Evolutionary conservation across 2,113 vertebrate species (phyloP).

Genomic region (Cettia cetti): DNA sequence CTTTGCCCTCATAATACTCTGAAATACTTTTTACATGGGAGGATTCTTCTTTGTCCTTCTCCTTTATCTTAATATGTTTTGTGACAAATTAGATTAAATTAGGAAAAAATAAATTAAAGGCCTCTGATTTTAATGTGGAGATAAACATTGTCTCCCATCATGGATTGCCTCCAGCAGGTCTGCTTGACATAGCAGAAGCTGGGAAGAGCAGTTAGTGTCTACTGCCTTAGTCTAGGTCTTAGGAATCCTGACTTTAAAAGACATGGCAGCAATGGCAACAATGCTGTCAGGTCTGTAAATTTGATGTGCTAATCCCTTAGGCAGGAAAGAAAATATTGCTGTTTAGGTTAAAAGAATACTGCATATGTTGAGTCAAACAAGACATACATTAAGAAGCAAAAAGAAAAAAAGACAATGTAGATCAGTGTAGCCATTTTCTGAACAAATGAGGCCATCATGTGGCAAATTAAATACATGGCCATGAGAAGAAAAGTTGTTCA

Average conservation of each 20-base stretch:
- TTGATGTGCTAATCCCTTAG: not conserved
- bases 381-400: not conserved
- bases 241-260: not conserved
- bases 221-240: not conserved
- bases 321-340: not conserved
- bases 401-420: not conserved
- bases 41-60: not conserved
- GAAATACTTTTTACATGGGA: not conserved
- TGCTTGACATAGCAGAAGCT: not conserved
- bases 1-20: not conserved
- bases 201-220: not conserved
- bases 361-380: not conserved
- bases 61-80: not conserved
- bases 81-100: not conserved
- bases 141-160: not conserved
- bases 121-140: not conserved
- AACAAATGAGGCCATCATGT: constrained; percentile 32
- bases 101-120: not conserved
- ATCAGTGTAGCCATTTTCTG: not conserved
- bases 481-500: not conserved
- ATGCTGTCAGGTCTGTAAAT: not conserved
- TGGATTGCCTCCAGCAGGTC: not conserved
- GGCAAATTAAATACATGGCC: not conserved
- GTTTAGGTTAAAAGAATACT: not conserved
- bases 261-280: not conserved